Percentiles rank a stretch among this genome's conserved stretches.
Evolutionary conservation across 1,140 invertebrate genomes (phyloP).

Genomic region (Tyrophagus putrescentiae): DNA sequence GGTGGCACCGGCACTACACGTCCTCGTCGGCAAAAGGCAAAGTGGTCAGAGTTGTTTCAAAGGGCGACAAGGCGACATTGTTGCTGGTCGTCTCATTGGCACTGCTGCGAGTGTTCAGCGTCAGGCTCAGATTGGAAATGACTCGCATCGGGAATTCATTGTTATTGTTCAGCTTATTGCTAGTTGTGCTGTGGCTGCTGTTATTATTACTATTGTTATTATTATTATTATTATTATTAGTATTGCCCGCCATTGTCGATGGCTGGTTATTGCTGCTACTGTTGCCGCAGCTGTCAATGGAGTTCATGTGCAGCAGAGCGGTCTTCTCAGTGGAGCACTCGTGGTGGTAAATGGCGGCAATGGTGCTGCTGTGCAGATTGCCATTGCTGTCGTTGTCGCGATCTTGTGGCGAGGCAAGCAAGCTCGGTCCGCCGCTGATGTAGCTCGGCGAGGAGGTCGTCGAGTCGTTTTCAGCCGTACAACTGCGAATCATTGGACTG

Average conservation of each 20-base stretch:
- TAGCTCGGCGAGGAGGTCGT: neutral
- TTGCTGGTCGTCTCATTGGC: neutral
- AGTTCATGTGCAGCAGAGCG: neutral
- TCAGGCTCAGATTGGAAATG: neutral
- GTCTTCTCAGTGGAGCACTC: neutral
- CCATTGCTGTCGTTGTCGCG: neutral
- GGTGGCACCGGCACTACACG: neutral
- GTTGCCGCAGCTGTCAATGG: neutral
- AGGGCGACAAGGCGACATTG: neutral
- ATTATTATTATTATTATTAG: neutral
- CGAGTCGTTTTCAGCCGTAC: neutral
- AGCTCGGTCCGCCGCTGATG: neutral
- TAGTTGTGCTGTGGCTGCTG: neutral
- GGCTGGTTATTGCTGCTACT: neutral
- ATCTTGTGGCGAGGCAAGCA: neutral
- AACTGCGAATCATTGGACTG: neutral
- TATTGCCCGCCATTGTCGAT: constrained; percentile 1
- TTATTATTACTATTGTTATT: neutral
- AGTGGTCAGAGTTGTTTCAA: neutral
- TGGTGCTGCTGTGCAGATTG: too few relatives aligned
- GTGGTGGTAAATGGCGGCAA: neutral
- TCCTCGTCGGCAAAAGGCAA: constrained; percentile 14
- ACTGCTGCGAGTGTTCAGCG: neutral
- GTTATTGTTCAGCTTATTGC: constrained; percentile 1
- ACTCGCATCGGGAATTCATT: neutral